Percentiles rank a stretch among this genome's conserved stretches.
These are phyloP conservation scores for Pseudochaenichthys georgianus DNA, from an alignment of 2,797 vertebrate species.

Conservation along the genomic window DNA sequence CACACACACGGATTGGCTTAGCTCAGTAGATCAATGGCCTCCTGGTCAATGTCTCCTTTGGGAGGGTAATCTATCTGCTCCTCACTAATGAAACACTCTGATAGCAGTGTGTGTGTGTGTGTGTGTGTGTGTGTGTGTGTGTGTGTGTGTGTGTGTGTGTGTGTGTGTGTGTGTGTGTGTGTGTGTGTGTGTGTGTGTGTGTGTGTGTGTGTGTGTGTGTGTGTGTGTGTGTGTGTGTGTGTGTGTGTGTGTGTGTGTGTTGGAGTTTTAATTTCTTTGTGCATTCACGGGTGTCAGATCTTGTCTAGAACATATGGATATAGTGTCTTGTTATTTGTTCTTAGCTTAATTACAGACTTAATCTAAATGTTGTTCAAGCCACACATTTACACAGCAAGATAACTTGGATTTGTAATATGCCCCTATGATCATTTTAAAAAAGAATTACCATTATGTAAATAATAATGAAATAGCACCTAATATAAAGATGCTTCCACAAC, in stretches of 20 bases:
- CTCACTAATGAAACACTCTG: conserved; percentile 80
- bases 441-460: background rate
- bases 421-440: background rate
- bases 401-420: background rate
- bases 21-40: conserved; percentile 81
- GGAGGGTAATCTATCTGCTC: conserved; percentile 79
- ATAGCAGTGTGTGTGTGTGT: conserved; percentile 17
- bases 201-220: conserved; percentile 22
- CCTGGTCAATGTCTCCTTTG: conserved; percentile 80
- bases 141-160: conserved; percentile 23
- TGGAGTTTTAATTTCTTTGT: conserved; percentile 13
- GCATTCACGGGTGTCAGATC: conserved; percentile 44
- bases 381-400: background rate
- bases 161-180: conserved; percentile 25
- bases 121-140: conserved; percentile 22
- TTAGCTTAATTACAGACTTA: conserved; percentile 54
- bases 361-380: conserved; percentile 9
- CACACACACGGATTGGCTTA: conserved; percentile 62
- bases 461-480: background rate
- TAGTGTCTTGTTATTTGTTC: conserved; percentile 45
- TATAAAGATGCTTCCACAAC: conserved; percentile 1
- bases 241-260: too few relatives aligned
- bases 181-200: conserved; percentile 21
- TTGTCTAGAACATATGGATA: conserved; percentile 40
- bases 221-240: conserved; percentile 22